Evolutionary conservation across 2,888 invertebrate genomes (phyloP), one percentile per base, ranked within the genome.

Genomic region (Rambutsinella grinnellia): DNA sequence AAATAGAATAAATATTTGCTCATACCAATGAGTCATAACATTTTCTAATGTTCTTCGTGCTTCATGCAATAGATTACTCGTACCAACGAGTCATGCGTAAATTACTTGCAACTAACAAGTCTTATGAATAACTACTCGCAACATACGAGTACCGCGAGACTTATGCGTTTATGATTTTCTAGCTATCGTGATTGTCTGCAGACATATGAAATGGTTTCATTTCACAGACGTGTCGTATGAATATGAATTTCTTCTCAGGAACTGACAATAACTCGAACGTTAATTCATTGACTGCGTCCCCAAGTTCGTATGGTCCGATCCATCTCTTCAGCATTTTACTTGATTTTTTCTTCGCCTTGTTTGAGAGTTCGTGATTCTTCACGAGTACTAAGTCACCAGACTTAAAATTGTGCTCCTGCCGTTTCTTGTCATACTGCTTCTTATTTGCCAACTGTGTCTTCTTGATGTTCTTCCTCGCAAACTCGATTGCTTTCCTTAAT

Each of bases 281-380:
- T 0, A 53, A 19, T 27, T 27, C 36, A 36, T 53, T 54, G 8
- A 10, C 21, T 21, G 21, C 26, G 21, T 1, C 44, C 23, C 46
- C 66, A 17, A 67, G 49, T 57, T 44, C 28, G 46, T 23, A 74
- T n/a, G 60, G 67, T 49, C 57, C 74, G 46, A 67, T 23, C 44
- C 2, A 74, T 19, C 28, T 26, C 23, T 13, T 44, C 21, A 3
- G 24, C 23, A 23, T 28, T 36, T 46, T 58, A 36, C 44, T 27
- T 44, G 27, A 53, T 15, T 17, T 51, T 17, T 53, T 60, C 19
- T 17, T 58, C 23, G 28, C 61, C 24, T 49, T 67, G 21, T 54
- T 54, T 3, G 65, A 65, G 1, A 19, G 15, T 10, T 54, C 19
- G 23, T 65, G 65, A 36, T 65, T 65, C 6, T 5, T 2, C 8